phyloP scores from a whole-genome alignment of 1,140 invertebrate genomes.

The Mya arenaria region DNA sequence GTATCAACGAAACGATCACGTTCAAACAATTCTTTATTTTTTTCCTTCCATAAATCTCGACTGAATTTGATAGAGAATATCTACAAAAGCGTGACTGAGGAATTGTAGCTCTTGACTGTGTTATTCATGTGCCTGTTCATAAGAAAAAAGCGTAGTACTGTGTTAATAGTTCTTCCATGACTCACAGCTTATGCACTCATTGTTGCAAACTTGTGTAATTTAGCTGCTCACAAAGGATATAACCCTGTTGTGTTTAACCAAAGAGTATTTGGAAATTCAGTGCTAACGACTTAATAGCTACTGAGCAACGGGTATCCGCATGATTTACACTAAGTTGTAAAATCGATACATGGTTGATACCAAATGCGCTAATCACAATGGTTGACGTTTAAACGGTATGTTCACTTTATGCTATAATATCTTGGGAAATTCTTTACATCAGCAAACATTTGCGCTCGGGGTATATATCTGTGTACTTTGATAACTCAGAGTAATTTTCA shows the following conservation, averaged over 20 bases:
- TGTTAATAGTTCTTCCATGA: conserved; percentile 73
- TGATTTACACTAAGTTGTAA: conserved; percentile 71
- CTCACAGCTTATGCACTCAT: conserved; percentile 64
- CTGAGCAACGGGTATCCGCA: conserved; percentile 63
- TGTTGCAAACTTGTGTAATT: conserved; percentile 59
- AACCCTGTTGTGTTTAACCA: conserved; percentile 73
- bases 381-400: conserved; percentile 72
- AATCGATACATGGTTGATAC: conserved; percentile 69
- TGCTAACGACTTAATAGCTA: conserved; percentile 72
- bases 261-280: conserved; percentile 70
- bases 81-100: conserved; percentile 75
- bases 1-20: too few species aligned
- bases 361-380: conserved; percentile 67
- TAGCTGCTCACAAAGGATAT: conserved; percentile 69
- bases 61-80: conserved; percentile 67
- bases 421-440: conserved; percentile 77
- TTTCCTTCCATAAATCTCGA: too few species aligned
- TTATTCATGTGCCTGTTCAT: conserved; percentile 55
- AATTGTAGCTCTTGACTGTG: conserved; percentile 77
- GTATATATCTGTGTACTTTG: conserved; percentile 74
- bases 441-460: conserved; percentile 69
- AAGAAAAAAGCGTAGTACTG: conserved; percentile 62
- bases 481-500: conserved; percentile 59
- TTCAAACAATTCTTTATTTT: too few species aligned
- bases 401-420: conserved; percentile 73